phyloP scores from a whole-genome alignment of 1,140 invertebrate species.

The Maconellicoccus hirsutus region DNA sequence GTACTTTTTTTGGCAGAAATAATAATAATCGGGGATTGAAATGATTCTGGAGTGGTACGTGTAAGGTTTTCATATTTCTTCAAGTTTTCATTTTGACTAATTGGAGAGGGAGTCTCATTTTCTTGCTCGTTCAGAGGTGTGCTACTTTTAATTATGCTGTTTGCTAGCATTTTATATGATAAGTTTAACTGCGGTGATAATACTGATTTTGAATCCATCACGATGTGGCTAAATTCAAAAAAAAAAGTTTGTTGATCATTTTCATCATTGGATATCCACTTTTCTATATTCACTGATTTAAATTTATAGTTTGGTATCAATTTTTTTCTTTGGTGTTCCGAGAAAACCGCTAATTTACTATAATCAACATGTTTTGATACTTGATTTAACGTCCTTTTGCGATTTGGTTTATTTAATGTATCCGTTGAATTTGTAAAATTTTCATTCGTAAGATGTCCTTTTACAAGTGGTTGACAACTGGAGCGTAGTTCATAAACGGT shows the following conservation, averaged over 20 bases:
- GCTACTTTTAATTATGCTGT: neutral
- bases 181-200: neutral
- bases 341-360: neutral
- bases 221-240: neutral
- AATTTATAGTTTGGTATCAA: neutral
- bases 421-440: neutral
- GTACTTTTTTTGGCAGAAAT: neutral
- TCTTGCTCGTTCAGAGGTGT: neutral
- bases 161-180: neutral
- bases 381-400: neutral
- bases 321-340: neutral
- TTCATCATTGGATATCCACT: neutral
- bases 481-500: neutral
- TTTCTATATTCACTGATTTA: neutral
- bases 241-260: neutral
- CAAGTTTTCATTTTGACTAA: neutral
- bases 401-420: neutral
- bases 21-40: neutral
- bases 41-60: no score
- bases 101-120: neutral
- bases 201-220: neutral
- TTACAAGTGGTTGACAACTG: neutral
- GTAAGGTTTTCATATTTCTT: neutral
- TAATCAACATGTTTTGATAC: neutral
- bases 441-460: neutral